Base-by-base conservation (phyloP, 30 jellyfish, hydroid and myxozoan species). In the Chironex yamaguchii region DNA sequence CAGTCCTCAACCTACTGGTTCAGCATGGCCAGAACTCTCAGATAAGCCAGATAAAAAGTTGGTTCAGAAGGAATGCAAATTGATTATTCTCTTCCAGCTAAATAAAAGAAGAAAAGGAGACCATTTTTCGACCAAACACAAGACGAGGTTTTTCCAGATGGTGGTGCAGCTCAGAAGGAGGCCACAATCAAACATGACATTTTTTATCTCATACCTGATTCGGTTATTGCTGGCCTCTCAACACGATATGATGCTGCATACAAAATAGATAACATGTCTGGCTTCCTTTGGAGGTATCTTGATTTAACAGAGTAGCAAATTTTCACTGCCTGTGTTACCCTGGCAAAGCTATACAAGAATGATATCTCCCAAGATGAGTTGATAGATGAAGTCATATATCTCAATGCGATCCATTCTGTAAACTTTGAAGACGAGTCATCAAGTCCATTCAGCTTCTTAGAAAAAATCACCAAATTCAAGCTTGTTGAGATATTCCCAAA, bases 61-160 rank as follows among this genome's bases (percentile, higher is more conserved):
- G 78, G 89, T 77, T 81, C 87, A 22, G 84, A 70, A 70, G 76
- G 32, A 35, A 70, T 70, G 31, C 71, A 70, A 35, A 70, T 70
- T 35, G 84, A 70, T 2, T 35, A 29, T 0, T 0, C 6, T 35
- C 84, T 70, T 2, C 84, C 84, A 70, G 1, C 84, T n/a, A 70
- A 32, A 35, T 20, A 42, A 70, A 70, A 30, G 72, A 70, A 22
- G 25, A 35, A 70, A 70, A 32, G 30, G 72, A 70, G 72, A 35
- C 23, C 74, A 35, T 70, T 70, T 70, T 32, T 70, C 30, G 84
- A 70, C 33, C 42, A 35, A 20, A n/a, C 72, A n/a, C 84, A 32
- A 70, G 71, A 32, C 23, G 84, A 70, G 84, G 71, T 67, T 31
- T 31, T 31, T 67, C 81, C 71, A 67, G 71, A 67, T 9, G n/a